Conservation (phyloP, 2,113 vertebrate genomes). For the Fulica atra region DNA sequence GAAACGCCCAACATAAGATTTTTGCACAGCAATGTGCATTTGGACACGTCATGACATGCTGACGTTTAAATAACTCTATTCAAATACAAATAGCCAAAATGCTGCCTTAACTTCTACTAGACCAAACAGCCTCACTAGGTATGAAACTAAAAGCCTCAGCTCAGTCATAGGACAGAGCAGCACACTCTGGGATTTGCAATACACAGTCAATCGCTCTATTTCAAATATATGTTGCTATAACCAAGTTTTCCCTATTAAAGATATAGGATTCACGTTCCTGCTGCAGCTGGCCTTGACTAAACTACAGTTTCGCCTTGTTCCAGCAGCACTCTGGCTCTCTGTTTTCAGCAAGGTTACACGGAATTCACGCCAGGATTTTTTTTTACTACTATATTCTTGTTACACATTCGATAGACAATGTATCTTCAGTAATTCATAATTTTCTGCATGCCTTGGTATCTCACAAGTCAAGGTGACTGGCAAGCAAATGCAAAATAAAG, state of each 20-base stretch:
- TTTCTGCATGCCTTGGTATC: neutral
- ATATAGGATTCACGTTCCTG: neutral
- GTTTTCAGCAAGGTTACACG: neutral
- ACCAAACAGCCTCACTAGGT: neutral
- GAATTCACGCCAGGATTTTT: neutral
- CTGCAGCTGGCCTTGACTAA: neutral
- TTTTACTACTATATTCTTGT: neutral
- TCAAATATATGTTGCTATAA: neutral
- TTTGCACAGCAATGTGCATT: neutral
- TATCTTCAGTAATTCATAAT: neutral
- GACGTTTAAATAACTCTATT: conserved; percentile 29
- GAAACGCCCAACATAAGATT: neutral
- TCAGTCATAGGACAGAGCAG: neutral
- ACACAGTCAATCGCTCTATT: neutral
- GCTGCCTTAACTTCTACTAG: neutral
- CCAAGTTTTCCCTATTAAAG: neutral
- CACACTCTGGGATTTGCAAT: neutral
- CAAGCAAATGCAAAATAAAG: neutral
- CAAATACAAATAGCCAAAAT: neutral
- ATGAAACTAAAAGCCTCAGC: neutral
- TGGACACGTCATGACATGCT: neutral
- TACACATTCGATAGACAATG: neutral
- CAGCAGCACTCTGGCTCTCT: neutral
- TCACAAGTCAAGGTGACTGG: neutral
- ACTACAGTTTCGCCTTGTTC: neutral